These are phyloP conservation scores for Alces alces DNA, from an alignment of 2,113 vertebrate species.

Conservation along the genomic window DNA sequence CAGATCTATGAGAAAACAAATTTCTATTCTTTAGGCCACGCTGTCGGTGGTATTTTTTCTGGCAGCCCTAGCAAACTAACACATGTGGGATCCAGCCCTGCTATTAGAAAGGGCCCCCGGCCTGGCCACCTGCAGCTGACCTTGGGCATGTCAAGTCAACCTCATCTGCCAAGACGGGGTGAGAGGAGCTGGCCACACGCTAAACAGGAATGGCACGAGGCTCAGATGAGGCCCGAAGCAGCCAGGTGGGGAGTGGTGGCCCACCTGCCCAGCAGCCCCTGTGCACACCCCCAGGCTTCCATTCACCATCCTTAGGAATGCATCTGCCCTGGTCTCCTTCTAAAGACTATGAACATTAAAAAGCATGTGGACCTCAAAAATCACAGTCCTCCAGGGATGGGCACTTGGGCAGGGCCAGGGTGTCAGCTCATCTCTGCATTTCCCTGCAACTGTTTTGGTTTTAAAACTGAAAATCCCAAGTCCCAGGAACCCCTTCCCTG, in stretches of 20 bases:
- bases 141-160: not conserved
- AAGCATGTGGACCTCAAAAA: not conserved
- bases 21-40: not conserved
- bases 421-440: not conserved
- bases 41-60: not conserved
- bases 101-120: not conserved
- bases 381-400: not conserved
- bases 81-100: no score
- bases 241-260: not conserved
- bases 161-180: not conserved
- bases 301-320: not conserved
- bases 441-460: not conserved
- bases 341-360: not conserved
- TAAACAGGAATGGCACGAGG: not conserved
- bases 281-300: not conserved
- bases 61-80: not conserved
- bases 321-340: not conserved
- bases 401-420: not conserved
- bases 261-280: not conserved
- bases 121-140: not conserved
- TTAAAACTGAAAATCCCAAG: not conserved
- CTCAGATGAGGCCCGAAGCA: not conserved
- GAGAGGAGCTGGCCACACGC: not conserved
- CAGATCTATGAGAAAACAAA: not conserved
- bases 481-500: not conserved